Base-by-base conservation (phyloP, 2,888 invertebrate genomes). In the Trichogramma evanescens region DNA sequence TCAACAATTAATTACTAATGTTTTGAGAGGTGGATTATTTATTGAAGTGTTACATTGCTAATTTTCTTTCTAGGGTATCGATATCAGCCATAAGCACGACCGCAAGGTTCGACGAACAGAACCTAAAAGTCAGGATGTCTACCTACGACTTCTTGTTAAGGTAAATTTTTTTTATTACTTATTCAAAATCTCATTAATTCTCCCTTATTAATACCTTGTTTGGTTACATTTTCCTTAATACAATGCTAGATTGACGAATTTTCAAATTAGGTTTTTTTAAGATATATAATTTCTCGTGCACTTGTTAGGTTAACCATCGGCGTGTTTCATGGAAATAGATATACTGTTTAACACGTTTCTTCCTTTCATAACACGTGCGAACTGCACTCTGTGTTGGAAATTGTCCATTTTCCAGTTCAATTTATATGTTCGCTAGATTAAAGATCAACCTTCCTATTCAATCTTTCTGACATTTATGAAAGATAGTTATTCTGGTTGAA, bases 51-150 rank as follows among this genome's bases (percentile, higher is more conserved):
- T 10, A 53, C 50, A 39, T 50, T 44, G 6, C 9, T 54, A 39
- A 75, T 81, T 79, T 82, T 81, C 79, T 81, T 87, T 84, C 79
- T 81, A 95, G 99, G 99, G 98, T 89, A 96, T 98, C 82, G 99
- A 99, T 84, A 96, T 99, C 81, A 91, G 92, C 81, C 98, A 99
- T 82, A 98, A 98, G 85, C 89, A 96, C 84, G 97, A 99, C 84
- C 91, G 99, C 75, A 98, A 98, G 86, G 98, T 96, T 81, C 89
- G 93, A 80, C 89, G 99, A 79, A 93, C 90, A 73, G 94, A 95
- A 81, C 98, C 99, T 48, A 95, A 89, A 82, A 96, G 95, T 71
- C 90, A 98, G 82, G 97, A 99, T 89, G 93, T 99, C 69, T 99
- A 99, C 82, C 83, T 98, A 79, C 88, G 95, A 67, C 87, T 99